phyloP scores from a whole-genome alignment of 2,888 invertebrate species.

The Julus scanicus region DNA sequence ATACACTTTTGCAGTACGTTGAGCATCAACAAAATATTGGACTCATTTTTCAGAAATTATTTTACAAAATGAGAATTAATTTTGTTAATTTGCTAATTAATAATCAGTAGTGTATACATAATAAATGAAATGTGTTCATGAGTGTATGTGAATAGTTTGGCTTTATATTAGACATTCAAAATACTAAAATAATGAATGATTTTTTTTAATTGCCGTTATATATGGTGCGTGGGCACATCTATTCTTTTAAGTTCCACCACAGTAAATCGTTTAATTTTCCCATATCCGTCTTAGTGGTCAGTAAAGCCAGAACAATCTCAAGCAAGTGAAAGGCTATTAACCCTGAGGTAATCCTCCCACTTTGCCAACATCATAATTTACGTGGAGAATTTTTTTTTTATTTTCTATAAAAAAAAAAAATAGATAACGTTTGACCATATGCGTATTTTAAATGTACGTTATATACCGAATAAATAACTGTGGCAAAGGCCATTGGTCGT shows the following conservation, averaged over 20 bases:
- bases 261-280: not conserved
- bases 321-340: not conserved
- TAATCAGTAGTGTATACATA: too few species aligned
- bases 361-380: not conserved
- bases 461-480: not conserved
- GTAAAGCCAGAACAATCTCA: not conserved
- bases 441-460: not conserved
- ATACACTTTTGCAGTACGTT: too few species aligned
- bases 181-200: too few species aligned
- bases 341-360: not conserved
- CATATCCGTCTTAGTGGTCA: not conserved
- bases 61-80: too few species aligned
- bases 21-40: too few species aligned
- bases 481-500: not conserved
- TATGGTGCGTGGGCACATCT: not conserved
- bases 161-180: too few species aligned
- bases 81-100: too few species aligned
- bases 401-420: not conserved
- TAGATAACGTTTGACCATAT: not conserved
- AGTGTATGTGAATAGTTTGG: too few species aligned
- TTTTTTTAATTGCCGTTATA: too few species aligned
- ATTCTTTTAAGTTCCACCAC: not conserved
- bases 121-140: too few species aligned
- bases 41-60: too few species aligned
- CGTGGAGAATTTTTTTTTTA: not conserved